A percentile compares a stretch with the other conserved stretches of the same genome.
These are phyloP conservation scores for Oreonectes daqikongensis DNA, from an alignment of 2,797 vertebrate species.

Conservation along the genomic window DNA sequence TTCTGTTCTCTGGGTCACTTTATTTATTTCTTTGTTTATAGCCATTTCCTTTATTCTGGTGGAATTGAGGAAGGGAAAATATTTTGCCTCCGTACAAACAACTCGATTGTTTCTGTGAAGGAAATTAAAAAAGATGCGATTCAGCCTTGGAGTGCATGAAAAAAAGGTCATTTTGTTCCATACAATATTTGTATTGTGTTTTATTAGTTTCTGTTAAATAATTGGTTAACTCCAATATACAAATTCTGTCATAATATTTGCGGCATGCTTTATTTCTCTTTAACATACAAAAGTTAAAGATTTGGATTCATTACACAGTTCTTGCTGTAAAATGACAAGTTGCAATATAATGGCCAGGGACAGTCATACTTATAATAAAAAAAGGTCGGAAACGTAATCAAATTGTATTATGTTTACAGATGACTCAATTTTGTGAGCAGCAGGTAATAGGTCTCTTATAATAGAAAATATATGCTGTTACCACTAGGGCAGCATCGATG, in stretches of 20 bases:
- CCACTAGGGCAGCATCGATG: not conserved
- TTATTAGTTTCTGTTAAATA: not conserved
- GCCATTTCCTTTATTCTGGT: conserved; percentile 10
- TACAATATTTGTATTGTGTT: not conserved
- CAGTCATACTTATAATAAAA: not conserved
- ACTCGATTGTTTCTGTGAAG: conserved; percentile 3
- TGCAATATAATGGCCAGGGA: not conserved
- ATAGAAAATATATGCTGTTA: not conserved
- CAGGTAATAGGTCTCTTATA: not conserved
- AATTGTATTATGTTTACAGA: not conserved
- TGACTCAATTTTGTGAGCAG: not conserved
- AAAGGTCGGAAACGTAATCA: not conserved
- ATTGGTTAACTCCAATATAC: not conserved
- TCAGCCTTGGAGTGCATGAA: not conserved
- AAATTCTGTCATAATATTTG: not conserved
- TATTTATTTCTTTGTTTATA: conserved; percentile 23
- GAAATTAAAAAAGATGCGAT: conserved; percentile 20
- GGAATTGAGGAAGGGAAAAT: not conserved
- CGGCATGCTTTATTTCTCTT: not conserved
- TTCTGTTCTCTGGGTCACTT: not conserved
- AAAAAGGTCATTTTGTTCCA: not conserved
- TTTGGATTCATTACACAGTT: not conserved
- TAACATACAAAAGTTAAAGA: not conserved
- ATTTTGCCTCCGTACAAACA: not conserved
- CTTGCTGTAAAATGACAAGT: not conserved